Conservation (phyloP, 2,113 vertebrate species). For the Platichthys flesus region DNA sequence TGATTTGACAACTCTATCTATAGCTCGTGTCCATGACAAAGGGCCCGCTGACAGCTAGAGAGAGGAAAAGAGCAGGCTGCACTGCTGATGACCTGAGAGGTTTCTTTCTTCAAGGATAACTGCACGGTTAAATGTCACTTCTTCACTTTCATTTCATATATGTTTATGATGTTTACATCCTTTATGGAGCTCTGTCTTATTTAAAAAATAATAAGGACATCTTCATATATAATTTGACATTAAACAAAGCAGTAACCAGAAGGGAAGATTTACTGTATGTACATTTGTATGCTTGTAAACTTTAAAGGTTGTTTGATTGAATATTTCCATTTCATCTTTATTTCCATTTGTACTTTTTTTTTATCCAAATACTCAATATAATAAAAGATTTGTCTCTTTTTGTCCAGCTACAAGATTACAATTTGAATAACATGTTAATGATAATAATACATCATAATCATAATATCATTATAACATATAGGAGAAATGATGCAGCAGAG, state of each 20-base stretch:
- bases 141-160: background rate
- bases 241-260: background rate
- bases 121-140: conserved; percentile 49
- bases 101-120: conserved; percentile 40
- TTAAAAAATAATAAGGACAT: background rate
- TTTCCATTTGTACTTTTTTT: too few species aligned
- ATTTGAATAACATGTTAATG: too few species aligned
- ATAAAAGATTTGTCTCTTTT: too few species aligned
- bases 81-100: conserved; percentile 50
- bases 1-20: conserved; percentile 81
- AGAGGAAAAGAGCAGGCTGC: conserved; percentile 62
- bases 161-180: conserved; percentile 20
- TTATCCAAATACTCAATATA: too few species aligned
- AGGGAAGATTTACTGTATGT: too few species aligned
- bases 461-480: too few species aligned
- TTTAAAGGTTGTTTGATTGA: too few species aligned
- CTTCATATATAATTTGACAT: background rate
- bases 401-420: too few species aligned
- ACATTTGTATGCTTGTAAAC: too few species aligned
- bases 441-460: too few species aligned
- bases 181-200: background rate
- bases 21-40: conserved; percentile 66
- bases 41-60: conserved; percentile 58
- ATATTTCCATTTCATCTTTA: too few species aligned
- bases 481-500: too few species aligned